Evolutionary conservation across 2,797 vertebrate genomes (phyloP).

Genomic region (Lophotriccus pileatus): DNA sequence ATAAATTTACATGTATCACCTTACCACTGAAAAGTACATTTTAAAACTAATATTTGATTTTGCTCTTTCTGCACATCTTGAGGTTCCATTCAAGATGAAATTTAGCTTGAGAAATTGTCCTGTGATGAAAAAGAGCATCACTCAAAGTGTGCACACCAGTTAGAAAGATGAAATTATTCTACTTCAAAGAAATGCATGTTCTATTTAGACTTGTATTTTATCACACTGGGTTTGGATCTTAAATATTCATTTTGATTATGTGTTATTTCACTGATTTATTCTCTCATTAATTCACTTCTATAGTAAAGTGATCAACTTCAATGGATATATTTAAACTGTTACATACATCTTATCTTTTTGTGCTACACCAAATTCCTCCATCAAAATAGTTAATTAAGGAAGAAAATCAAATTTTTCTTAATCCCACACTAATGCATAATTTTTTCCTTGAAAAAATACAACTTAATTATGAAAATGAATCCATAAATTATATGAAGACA

Average conservation of each 20-base stretch:
- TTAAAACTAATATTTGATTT: slow-evolving; percentile 50
- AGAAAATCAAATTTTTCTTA: slow-evolving; percentile 56
- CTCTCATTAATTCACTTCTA: slow-evolving; percentile 56
- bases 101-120: slow-evolving; percentile 35
- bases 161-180: slow-evolving; percentile 52
- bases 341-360: slow-evolving; percentile 54
- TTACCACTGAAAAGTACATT: not conserved
- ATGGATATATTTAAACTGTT: slow-evolving; percentile 48
- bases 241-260: slow-evolving; percentile 66
- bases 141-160: not conserved
- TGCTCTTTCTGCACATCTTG: not conserved
- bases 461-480: slow-evolving; percentile 55
- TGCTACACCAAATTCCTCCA: slow-evolving; percentile 29
- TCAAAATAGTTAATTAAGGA: slow-evolving; percentile 64
- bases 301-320: slow-evolving; percentile 53
- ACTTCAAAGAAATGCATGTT: slow-evolving; percentile 53
- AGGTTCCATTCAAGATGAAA: slow-evolving; percentile 7
- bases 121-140: slow-evolving; percentile 20
- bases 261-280: slow-evolving; percentile 63
- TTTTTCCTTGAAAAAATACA: slow-evolving; percentile 26
- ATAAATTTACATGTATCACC: not conserved
- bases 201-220: slow-evolving; percentile 63
- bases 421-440: slow-evolving; percentile 32
- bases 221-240: slow-evolving; percentile 39
- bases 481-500: slow-evolving; percentile 40